Base-by-base conservation (phyloP, 2,888 invertebrate genomes). In the Junonia oenone region DNA sequence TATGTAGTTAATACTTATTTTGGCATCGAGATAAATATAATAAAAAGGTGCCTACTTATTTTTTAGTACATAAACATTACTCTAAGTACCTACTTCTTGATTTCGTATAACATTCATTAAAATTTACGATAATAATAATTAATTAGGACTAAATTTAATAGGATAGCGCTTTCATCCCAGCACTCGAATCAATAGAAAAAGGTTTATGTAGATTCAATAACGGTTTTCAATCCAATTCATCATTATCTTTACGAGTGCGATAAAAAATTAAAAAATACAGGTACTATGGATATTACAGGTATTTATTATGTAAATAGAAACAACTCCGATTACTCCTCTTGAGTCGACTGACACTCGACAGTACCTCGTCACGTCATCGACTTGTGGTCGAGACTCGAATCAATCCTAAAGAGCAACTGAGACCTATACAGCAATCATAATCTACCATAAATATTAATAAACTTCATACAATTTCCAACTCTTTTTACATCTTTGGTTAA, bases 401-500 rank as follows among this genome's bases (percentile, higher is more conserved):
- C 17, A 43, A 54, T 26, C 11, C 14, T 22, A 22, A 43, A 35
- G 22, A 33, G 14, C 14, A 49, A 26, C 13, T 51, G 26, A 33
- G 45, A 33, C 52, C 35, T 29, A 51, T 56, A 56, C 45, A 58
- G 37, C 45, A 53, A 38, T 48, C 54, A 48, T 59, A 63, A 58
- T 56, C 62, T 63, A 63, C 43, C 56, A 61, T 62, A 62, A 64
- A 66, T 63, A 70, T 63, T 64, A 69, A 62, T 65, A 69, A 65
- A 72, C 66, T 64, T 66, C 68, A 72, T 68, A 76, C 67, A 74
- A 74, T 69, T 70, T 81, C 83, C 87, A 85, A 85, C 83, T 78
- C 83, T 83, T 86, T 67, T 84, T 84, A 87, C 85, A 87, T 89
- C 89, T 89, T 89, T 89, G 89, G 89, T 84, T 81, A 79, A 73